Base-by-base conservation (phyloP, 2,797 vertebrate species). In the Melanotaenia parkinsoni region DNA sequence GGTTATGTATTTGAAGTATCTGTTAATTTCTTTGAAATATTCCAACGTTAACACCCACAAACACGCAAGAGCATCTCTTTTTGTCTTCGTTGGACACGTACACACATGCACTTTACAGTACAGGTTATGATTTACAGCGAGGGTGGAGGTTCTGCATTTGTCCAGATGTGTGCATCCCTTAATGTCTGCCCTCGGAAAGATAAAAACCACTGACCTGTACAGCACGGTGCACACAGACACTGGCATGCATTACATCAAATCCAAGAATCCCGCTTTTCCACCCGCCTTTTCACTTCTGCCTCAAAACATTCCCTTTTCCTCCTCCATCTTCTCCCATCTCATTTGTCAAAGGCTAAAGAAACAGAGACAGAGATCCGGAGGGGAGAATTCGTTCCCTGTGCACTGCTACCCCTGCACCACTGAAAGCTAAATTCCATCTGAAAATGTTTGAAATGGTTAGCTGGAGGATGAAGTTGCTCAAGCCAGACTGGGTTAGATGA, bases 261-360 rank as follows among this genome's bases (percentile, higher is more conserved):
- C 82, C 66, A 91, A 79, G 85, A 89, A 90, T 90, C 90, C 77
- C 67, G 83, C 86, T 82, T 76, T 89, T 89, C 81, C 82, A 62
- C 70, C 84, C 79, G 43, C 81, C 76, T 79, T 85, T 79, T 71
- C 62, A 18, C 79, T 83, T 83, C 68, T 75, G 75, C 85, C 85
- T 89, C 79, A 85, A 88, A 91, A 90, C 87, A 87, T 89, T 81
- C 85, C 81, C 83, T 76, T 47, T 64, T 74, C 84, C 90, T 92
- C 90, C 92, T 90, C 88, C 87, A 68, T 90, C 86, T 84, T 86
- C 85, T 86, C 79, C 82, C 83, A 69, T 90, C 83, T 86, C 88
- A 88, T 93, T 89, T 92, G 90, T 94, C 92, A 94, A 93, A 93
- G 89, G 88, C 88, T 87, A 91, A 88, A 87, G 91, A 90, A 93